Base-by-base conservation (phyloP, 2,888 invertebrate genomes). In the Trimorus sp. region DNA sequence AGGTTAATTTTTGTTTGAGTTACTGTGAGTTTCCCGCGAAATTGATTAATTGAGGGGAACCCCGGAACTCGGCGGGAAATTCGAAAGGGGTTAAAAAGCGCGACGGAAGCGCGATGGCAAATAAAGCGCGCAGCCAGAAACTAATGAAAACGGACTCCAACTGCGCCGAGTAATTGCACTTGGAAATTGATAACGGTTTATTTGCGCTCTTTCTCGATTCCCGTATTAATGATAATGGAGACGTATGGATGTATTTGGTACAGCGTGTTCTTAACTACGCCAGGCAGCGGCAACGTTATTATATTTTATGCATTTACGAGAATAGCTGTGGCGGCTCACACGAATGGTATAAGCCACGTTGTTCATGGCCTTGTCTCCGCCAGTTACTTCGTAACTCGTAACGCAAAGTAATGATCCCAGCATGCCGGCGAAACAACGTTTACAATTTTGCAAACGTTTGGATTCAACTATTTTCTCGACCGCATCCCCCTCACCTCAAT, bases 311-410 rank as follows among this genome's bases (percentile, higher is more conserved):
- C 84, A 85, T 85, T 85, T 82, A 83, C 79, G 78, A 79, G 84
- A 84, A 85, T 79, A 81, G 84, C 84, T 79, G 79, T 60, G 68
- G 82, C 76, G 84, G 84, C 84, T 84, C 82, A 83, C 83, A 83
- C 75, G 82, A 84, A 81, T 83, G 84, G 75, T 73, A 81, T 74
- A 65, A 76, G 76, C 79, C 69, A 59, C 63, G 74, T 85, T 87
- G 85, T 84, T 85, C 85, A 85, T 83, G 85, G 82, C 65, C 81
- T 80, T 84, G 86, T 85, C 85, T 84, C 84, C 83, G 74, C 84
- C 84, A 85, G 85, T 86, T 85, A 85, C 85, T 85, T 85, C 77
- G 82, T 79, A 82, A 82, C 82, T 82, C 82, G 75, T 79, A 82
- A 79, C 78, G 71, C 66, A 74, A 78, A 79, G 58, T 82, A 82